phyloP scores from a whole-genome alignment of 53 echinoderm and acorn worm species.

The Paelopatides confundens region DNA sequence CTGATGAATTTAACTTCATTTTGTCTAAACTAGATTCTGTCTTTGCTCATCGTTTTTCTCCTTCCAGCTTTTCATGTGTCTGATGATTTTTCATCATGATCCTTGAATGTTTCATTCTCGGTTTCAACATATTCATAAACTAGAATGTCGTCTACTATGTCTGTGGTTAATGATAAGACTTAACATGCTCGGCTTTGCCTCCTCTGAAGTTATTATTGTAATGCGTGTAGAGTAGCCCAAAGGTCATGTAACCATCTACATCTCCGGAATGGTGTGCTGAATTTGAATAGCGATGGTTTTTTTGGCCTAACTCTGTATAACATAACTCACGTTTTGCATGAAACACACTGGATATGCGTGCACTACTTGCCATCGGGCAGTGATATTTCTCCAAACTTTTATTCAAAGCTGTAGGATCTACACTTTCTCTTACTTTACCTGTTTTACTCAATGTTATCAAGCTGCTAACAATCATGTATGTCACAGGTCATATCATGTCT shows the following conservation, averaged over 20 bases:
- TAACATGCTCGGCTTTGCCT: slow-evolving; percentile 53
- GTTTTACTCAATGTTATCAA: slow-evolving; percentile 17
- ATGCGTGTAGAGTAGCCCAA: slow-evolving; percentile 51
- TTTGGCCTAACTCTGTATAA: slow-evolving; percentile 57
- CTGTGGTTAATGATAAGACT: slow-evolving; percentile 34
- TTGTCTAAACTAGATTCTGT: not conserved
- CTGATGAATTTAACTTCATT: slow-evolving; percentile 13
- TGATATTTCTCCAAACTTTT: slow-evolving; percentile 36
- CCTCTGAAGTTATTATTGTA: slow-evolving; percentile 57
- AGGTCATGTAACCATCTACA: slow-evolving; percentile 51
- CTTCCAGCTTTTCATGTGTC: slow-evolving; percentile 13
- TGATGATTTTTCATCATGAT: not conserved
- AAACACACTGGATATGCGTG: slow-evolving; percentile 63
- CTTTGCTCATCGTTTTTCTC: not conserved
- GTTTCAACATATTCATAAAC: slow-evolving; percentile 50
- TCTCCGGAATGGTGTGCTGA: slow-evolving; percentile 57
- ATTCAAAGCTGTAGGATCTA: slow-evolving; percentile 37
- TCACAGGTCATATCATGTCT: not conserved
- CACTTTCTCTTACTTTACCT: slow-evolving; percentile 32
- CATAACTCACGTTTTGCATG: slow-evolving; percentile 75
- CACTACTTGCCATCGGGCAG: slow-evolving; percentile 63
- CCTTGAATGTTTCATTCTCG: slow-evolving; percentile 8
- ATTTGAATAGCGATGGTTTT: slow-evolving; percentile 40
- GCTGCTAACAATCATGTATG: slow-evolving; percentile 45
- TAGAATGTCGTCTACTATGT: slow-evolving; percentile 54